Conservation (phyloP, 2,113 vertebrate genomes). For the Calidris pygmaea region DNA sequence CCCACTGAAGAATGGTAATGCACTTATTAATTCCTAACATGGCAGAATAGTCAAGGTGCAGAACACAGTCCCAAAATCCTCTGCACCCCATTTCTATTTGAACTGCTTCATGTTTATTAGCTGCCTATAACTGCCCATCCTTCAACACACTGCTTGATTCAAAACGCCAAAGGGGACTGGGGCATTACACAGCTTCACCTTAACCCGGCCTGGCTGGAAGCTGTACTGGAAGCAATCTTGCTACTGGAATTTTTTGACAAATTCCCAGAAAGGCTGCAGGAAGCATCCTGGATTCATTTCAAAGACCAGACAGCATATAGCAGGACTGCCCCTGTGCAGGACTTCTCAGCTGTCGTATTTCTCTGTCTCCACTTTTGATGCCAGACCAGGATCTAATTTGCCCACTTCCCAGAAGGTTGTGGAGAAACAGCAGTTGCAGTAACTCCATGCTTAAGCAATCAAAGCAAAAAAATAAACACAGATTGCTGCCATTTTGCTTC, state of each 20-base stretch:
- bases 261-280: not conserved
- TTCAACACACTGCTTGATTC: not conserved
- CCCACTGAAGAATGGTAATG: conserved; percentile 27
- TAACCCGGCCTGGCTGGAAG: not conserved
- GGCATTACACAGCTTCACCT: not conserved
- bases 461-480: not conserved
- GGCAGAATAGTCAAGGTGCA: not conserved
- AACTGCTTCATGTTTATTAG: not conserved
- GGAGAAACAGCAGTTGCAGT: not conserved
- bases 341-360: not conserved
- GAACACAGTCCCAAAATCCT: not conserved
- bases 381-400: not conserved
- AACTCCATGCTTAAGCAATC: not conserved
- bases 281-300: not conserved
- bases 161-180: not conserved
- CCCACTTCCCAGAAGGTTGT: not conserved
- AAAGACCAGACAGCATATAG: not conserved
- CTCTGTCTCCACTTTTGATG: not conserved
- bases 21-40: conserved; percentile 16
- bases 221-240: not conserved
- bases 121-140: not conserved
- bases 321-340: not conserved
- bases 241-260: not conserved
- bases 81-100: conserved; percentile 19
- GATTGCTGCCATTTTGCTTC: not conserved